phyloP scores from a whole-genome alignment of 2,888 invertebrate genomes.

The Aporophyla lueneburgensis region DNA sequence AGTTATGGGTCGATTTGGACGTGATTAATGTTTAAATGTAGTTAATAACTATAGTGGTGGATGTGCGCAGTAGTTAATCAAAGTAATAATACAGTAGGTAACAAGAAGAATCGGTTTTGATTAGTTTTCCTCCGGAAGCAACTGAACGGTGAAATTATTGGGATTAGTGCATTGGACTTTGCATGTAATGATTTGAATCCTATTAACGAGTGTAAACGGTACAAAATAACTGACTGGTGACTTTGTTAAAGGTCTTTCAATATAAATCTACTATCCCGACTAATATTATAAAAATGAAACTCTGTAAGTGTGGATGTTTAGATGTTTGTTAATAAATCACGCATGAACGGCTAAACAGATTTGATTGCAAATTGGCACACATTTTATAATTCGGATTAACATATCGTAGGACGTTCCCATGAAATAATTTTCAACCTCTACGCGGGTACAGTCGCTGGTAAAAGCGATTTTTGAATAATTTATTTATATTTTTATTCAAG shows the following conservation, averaged over 20 bases:
- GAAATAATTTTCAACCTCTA: too few relatives aligned
- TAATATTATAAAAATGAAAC: too few relatives aligned
- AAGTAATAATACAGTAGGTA: constrained; percentile 26
- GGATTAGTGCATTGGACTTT: background rate
- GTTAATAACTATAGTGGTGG: constrained; percentile 27
- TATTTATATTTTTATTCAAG: background rate
- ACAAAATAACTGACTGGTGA: background rate
- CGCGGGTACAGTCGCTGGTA: too few relatives aligned
- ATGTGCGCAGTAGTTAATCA: constrained; percentile 13
- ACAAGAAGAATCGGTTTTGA: constrained; percentile 8
- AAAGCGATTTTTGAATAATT: background rate
- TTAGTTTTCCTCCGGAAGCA: constrained; percentile 8
- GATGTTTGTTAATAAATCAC: too few relatives aligned
- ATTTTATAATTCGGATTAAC: too few relatives aligned
- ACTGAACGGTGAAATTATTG: background rate
- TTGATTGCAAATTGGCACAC: too few relatives aligned
- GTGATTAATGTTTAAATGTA: constrained; percentile 45
- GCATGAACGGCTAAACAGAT: too few relatives aligned
- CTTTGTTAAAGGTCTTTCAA: background rate
- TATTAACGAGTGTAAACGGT: too few relatives aligned
- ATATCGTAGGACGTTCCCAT: too few relatives aligned
- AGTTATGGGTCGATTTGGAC: constrained; percentile 35
- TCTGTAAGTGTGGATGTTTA: too few relatives aligned
- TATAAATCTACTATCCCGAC: too few relatives aligned
- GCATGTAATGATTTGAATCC: background rate